phyloP scores from a whole-genome alignment of 2,888 invertebrate genomes.

The Drosophila austrosaltans region DNA sequence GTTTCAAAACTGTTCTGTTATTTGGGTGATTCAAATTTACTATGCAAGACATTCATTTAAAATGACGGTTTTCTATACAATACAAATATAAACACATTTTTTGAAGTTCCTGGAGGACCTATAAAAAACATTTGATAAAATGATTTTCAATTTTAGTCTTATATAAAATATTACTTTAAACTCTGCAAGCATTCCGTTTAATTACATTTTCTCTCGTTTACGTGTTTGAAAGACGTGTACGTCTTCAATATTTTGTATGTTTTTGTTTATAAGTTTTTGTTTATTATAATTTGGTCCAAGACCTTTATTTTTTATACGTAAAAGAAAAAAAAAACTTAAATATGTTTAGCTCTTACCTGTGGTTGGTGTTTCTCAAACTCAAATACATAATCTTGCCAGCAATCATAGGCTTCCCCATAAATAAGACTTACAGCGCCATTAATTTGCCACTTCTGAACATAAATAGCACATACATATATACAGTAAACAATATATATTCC shows the following conservation, averaged over 20 bases:
- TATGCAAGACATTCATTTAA: too few species aligned
- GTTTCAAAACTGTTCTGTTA: too few species aligned
- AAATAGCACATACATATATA: conserved; percentile 38
- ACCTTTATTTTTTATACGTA: conserved; percentile 57
- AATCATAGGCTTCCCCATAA: conserved; percentile 46
- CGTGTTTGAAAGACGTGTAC: neutral
- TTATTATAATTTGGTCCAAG: conserved; percentile 58
- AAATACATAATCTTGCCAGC: conserved; percentile 67
- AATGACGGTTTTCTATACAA: neutral
- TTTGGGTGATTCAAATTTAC: neutral
- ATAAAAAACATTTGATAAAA: neutral
- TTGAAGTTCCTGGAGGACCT: neutral
- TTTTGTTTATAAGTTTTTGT: conserved; percentile 35
- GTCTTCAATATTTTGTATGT: neutral
- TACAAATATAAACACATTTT: neutral
- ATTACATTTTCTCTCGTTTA: conserved; percentile 22
- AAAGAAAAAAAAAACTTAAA: conserved; percentile 24
- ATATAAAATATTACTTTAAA: neutral
- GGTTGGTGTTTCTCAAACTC: conserved; percentile 62
- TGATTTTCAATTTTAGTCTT: neutral
- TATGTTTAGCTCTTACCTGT: conserved; percentile 34
- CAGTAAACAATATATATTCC: conserved; percentile 35
- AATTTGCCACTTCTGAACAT: conserved; percentile 56
- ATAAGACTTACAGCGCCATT: conserved; percentile 74
- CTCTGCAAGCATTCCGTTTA: conserved; percentile 66